These are phyloP conservation scores for Atopsyche davidsoni DNA, from an alignment of 1,140 invertebrate species.

Conservation along the genomic window DNA sequence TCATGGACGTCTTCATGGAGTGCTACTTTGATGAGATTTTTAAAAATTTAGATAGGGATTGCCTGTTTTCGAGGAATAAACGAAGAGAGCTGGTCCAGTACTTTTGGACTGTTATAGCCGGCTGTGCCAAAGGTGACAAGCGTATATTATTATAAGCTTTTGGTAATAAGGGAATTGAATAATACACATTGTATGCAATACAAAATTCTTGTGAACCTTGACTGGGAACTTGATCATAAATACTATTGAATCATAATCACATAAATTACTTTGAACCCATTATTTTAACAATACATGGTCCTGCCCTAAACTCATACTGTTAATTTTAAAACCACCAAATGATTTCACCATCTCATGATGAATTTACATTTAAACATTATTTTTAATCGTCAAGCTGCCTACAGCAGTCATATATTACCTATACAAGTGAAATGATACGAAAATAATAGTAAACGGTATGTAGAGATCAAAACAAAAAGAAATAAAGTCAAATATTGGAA, in stretches of 20 bases:
- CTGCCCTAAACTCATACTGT: not conserved
- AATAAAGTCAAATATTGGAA: no score
- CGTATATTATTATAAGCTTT: not conserved
- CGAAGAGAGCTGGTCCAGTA: constrained; percentile 59
- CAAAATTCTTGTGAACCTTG: not conserved
- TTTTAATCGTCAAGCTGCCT: no score
- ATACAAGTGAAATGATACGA: no score
- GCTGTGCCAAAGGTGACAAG: constrained; percentile 53
- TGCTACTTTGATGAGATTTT: constrained; percentile 65
- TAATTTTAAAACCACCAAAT: no score
- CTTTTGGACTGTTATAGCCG: constrained; percentile 63
- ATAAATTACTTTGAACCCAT: not conserved
- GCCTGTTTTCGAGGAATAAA: constrained; percentile 56
- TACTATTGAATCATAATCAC: not conserved
- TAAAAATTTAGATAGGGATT: constrained; percentile 55
- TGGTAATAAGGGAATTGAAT: not conserved
- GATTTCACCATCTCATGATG: no score
- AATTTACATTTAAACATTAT: no score
- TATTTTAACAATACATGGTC: not conserved
- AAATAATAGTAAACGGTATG: no score
- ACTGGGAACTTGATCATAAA: not conserved
- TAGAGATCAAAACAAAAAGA: no score
- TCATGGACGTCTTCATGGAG: constrained; percentile 66
- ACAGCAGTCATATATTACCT: no score
- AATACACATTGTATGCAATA: not conserved